phyloP scores from a whole-genome alignment of 1,140 invertebrate species.

The Physella acuta region DNA sequence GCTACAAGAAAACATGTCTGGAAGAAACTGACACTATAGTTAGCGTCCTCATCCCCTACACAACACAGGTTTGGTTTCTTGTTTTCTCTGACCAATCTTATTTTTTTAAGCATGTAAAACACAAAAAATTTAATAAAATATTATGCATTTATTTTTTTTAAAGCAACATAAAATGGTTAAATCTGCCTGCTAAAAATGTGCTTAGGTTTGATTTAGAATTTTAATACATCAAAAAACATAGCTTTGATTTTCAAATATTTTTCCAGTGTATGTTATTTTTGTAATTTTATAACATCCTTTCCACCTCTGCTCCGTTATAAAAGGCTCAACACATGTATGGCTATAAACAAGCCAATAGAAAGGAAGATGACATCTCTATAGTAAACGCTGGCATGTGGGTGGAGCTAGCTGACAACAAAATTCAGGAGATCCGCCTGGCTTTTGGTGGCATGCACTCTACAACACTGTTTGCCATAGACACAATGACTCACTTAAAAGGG shows the following conservation, averaged over 20 bases:
- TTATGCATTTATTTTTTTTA: too few species aligned
- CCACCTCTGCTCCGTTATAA: too few species aligned
- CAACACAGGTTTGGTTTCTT: conserved; percentile 32
- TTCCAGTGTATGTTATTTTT: too few species aligned
- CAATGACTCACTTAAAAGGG: conserved; percentile 69
- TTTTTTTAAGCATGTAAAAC: too few species aligned
- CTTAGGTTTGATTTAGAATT: too few species aligned
- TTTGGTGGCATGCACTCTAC: conserved; percentile 90
- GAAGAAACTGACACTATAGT: conserved; percentile 75
- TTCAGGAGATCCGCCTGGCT: conserved; percentile 70
- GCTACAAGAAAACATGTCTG: conserved; percentile 60
- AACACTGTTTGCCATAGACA: conserved; percentile 75
- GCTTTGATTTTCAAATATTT: too few species aligned
- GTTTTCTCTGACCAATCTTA: too few species aligned
- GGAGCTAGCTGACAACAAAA: conserved; percentile 41
- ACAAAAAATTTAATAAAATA: too few species aligned
- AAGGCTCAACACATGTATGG: conserved; percentile 58
- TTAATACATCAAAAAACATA: too few species aligned
- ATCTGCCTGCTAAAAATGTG: too few species aligned
- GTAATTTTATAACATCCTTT: too few species aligned
- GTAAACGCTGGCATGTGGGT: conserved; percentile 70
- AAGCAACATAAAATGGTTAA: too few species aligned
- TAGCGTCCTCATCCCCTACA: conserved; percentile 71
- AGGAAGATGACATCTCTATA: conserved; percentile 93
- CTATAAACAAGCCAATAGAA: conserved; percentile 86